Evolutionary conservation across 2,888 invertebrate genomes (phyloP).

Genomic region (Odontocolon sp.): DNA sequence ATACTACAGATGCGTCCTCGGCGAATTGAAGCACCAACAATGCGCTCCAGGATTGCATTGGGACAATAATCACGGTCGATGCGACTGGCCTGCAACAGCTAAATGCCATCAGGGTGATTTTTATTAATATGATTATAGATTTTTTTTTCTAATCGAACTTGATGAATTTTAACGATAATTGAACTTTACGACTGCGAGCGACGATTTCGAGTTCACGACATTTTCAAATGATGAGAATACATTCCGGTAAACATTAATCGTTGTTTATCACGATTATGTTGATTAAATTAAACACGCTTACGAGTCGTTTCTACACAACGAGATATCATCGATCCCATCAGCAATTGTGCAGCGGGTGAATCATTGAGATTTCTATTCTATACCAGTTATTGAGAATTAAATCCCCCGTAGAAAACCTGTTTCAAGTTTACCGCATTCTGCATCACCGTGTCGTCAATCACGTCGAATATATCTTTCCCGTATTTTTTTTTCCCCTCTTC

Average conservation of each 20-base stretch:
- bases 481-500: constrained; percentile 21
- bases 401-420: constrained; percentile 52
- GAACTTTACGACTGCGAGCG: too few relatives aligned
- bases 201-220: too few relatives aligned
- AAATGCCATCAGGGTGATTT: constrained; percentile 82
- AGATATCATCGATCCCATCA: constrained; percentile 40
- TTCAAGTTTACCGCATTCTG: constrained; percentile 55
- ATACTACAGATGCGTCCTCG: constrained; percentile 89
- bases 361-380: constrained; percentile 48
- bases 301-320: constrained; percentile 20
- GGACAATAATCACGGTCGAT: constrained; percentile 86
- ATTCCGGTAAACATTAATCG: background rate
- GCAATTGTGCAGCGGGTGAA: constrained; percentile 22
- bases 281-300: background rate
- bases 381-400: constrained; percentile 36
- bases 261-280: constrained; percentile 6
- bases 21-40: constrained; percentile 86
- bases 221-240: background rate
- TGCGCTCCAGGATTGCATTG: constrained; percentile 92
- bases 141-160: constrained; percentile 50
- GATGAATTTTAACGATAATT: too few relatives aligned
- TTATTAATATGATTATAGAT: constrained; percentile 12
- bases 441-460: constrained; percentile 51
- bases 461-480: constrained; percentile 48
- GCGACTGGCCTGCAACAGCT: constrained; percentile 91